A percentile compares a stretch with the other conserved stretches of the same genome.
Conservation (phyloP, 2,113 vertebrate species). For the Azemiops feae region DNA sequence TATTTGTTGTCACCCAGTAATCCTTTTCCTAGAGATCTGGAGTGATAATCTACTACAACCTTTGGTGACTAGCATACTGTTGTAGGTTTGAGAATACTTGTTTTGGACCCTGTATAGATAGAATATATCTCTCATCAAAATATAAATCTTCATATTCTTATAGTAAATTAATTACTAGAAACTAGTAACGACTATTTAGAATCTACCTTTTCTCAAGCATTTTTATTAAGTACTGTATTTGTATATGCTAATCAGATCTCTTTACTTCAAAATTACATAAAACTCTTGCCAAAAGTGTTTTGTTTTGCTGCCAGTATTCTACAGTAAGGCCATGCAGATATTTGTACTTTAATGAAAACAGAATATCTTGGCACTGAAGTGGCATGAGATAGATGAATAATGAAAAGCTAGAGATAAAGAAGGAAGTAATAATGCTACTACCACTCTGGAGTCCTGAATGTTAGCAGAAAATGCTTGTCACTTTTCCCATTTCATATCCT, state of each 20-base stretch:
- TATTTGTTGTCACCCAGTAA: not conserved
- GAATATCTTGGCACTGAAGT: constrained; percentile 54
- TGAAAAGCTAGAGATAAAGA: constrained; percentile 58
- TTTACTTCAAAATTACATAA: constrained; percentile 23
- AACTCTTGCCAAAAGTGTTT: constrained; percentile 29
- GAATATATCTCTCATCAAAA: not conserved
- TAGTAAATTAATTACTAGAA: not conserved
- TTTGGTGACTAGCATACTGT: not conserved
- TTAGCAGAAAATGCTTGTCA: constrained; percentile 47
- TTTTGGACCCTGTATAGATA: not conserved
- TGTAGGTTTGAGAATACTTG: not conserved
- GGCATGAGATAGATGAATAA: constrained; percentile 59
- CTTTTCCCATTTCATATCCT: constrained; percentile 45
- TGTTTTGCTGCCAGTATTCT: constrained; percentile 20
- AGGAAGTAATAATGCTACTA: constrained; percentile 57
- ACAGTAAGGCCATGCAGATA: constrained; percentile 21
- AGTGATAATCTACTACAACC: not conserved
- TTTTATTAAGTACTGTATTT: not conserved
- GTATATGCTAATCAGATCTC: not conserved
- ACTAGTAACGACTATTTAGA: not conserved
- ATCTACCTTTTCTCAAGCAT: not conserved
- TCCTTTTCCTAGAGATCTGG: not conserved
- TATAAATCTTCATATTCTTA: not conserved
- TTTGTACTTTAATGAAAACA: constrained; percentile 62
- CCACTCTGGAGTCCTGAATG: constrained; percentile 45